Conservation (phyloP, 2,888 invertebrate species). For the Lepidochrysops patricia region DNA sequence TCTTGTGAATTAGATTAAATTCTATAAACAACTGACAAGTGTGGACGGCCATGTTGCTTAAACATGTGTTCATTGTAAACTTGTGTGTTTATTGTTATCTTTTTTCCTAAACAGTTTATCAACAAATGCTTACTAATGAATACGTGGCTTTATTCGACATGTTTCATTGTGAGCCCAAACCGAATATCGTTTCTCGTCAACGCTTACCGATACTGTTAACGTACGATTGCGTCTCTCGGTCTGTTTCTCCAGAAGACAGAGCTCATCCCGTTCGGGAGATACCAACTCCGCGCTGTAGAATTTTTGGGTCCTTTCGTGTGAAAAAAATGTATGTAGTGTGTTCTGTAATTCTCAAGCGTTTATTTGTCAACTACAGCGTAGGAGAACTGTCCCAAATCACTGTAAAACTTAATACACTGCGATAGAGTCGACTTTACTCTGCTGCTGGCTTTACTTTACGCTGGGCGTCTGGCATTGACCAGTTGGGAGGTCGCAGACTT, state of each 20-base stretch:
- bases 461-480: neutral
- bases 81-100: no score
- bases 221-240: neutral
- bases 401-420: slow-evolving; percentile 29
- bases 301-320: slow-evolving; percentile 7
- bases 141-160: no score
- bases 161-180: neutral
- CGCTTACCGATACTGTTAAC: no score
- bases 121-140: no score
- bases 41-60: no score
- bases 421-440: slow-evolving; percentile 15
- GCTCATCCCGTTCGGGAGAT: slow-evolving; percentile 6
- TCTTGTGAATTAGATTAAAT: no score
- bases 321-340: slow-evolving; percentile 12
- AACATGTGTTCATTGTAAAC: no score
- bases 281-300: slow-evolving; percentile 7
- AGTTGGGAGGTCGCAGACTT: slow-evolving; percentile 23
- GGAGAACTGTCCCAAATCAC: slow-evolving; percentile 24
- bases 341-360: slow-evolving; percentile 11
- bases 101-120: no score
- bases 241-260: neutral
- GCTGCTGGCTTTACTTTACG: neutral
- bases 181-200: neutral
- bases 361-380: slow-evolving; percentile 25
- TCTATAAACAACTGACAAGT: no score